Evolutionary conservation across 2,888 invertebrate species (phyloP).

Genomic region (Mythimna lalbum): DNA sequence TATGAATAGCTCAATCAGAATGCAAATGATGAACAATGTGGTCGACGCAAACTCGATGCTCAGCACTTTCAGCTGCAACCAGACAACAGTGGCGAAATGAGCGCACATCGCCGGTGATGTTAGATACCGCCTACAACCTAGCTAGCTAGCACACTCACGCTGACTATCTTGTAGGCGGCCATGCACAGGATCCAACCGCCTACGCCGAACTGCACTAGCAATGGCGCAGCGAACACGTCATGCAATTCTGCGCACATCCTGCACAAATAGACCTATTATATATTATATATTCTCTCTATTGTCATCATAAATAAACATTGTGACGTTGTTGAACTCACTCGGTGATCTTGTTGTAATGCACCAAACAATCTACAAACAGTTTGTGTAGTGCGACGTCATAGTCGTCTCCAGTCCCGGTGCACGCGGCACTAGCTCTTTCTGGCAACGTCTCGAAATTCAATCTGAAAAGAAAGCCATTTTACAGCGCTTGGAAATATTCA

Average conservation of each 20-base stretch:
- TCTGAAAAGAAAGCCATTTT: slow-evolving; percentile 56
- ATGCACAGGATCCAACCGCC: slow-evolving; percentile 83
- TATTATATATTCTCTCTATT: no score
- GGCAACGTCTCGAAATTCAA: slow-evolving; percentile 70
- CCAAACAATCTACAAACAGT: slow-evolving; percentile 68
- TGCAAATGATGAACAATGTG: slow-evolving; percentile 85
- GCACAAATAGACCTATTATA: slow-evolving; percentile 35
- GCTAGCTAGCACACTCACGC: slow-evolving; percentile 66
- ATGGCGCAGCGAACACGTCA: slow-evolving; percentile 75
- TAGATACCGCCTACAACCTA: background rate
- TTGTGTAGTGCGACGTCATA: slow-evolving; percentile 61
- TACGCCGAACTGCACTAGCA: slow-evolving; percentile 78
- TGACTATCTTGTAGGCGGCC: slow-evolving; percentile 79
- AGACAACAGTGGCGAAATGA: background rate
- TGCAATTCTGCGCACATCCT: slow-evolving; percentile 72
- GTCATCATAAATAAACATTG: no score
- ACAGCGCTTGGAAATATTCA: background rate
- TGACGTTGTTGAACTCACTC: slow-evolving; percentile 64
- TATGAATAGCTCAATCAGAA: slow-evolving; percentile 86
- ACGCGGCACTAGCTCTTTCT: slow-evolving; percentile 60
- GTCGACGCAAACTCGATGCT: slow-evolving; percentile 85
- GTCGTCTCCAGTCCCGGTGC: slow-evolving; percentile 35
- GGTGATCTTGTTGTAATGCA: slow-evolving; percentile 72
- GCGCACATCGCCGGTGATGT: no score
- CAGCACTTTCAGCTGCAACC: slow-evolving; percentile 70